Conservation (phyloP, 2,113 vertebrate genomes). For the Peromyscus leucopus region DNA sequence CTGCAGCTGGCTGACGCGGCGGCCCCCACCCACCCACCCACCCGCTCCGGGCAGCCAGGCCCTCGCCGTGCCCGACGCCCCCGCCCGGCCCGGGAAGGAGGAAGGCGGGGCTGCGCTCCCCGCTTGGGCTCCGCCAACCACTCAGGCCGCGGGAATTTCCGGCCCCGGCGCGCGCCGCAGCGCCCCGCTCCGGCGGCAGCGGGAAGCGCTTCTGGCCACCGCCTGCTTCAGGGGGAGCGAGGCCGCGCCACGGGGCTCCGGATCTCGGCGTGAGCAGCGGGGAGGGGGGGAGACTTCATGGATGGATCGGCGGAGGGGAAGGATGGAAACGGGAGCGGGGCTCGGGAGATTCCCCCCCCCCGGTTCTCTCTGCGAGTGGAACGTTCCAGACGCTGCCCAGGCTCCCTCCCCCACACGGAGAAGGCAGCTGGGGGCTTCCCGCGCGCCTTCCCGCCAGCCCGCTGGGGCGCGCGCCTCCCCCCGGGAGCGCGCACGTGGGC, state of each 20-base stretch:
- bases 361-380: conserved; percentile 56
- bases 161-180: conserved; percentile 64
- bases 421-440: conserved; percentile 71
- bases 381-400: conserved; percentile 66
- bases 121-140: conserved; percentile 38
- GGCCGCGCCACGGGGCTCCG: not conserved
- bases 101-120: conserved; percentile 65
- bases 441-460: conserved; percentile 81
- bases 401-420: conserved; percentile 56
- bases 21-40: too few relatives aligned
- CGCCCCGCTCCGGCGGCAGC: conserved; percentile 70
- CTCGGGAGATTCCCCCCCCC: not conserved
- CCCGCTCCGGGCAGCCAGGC: conserved; percentile 50
- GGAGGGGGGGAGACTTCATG: conserved; percentile 38
- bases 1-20: not conserved
- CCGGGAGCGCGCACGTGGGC: conserved; percentile 77
- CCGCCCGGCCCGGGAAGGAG: conserved; percentile 58
- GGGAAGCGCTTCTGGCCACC: not conserved
- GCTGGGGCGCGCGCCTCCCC: conserved; percentile 50
- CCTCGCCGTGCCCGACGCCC: conserved; percentile 53
- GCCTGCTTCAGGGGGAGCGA: not conserved
- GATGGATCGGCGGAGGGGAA: not conserved
- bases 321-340: not conserved
- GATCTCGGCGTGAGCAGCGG: not conserved
- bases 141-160: conserved; percentile 81